Evolutionary conservation across 2,888 invertebrate species (phyloP), one percentile per base, ranked within the genome.

Genomic region (Lepetodrilus schrolli): DNA sequence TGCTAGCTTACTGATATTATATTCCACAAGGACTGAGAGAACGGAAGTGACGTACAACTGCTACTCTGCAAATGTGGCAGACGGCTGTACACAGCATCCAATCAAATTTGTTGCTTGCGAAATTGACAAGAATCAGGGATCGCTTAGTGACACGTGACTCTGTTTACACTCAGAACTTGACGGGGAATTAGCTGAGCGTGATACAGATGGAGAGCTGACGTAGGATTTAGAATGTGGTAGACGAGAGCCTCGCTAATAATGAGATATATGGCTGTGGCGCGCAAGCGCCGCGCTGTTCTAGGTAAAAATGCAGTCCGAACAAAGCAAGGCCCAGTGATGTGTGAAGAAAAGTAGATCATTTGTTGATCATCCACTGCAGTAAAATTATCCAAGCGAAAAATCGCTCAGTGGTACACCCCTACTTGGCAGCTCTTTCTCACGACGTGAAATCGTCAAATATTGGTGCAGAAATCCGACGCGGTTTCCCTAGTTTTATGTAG

Each of bases 81-180:
- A 58, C 58, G 58, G 26, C 30, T 26, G 30, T 58, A n/a, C 13
- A 30, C 4, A 58, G 13, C 30, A 34, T 58, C 58, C 58, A 58
- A 58, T 58, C 58, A 58, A 30, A 58, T 58, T 58, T 58, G 58
- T 30, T 58, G 58, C 58, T 26, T 58, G 58, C 34, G 58, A 58
- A 58, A 58, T 58, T 58, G 58, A 58, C 58, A 58, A 58, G 58
- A 58, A 34, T 58, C 58, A 58, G 30, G 58, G 58, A 58, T 58
- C 58, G 58, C 58, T 30, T 26, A 58, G 17, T 23, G 30, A 26
- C 58, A 58, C 58, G 58, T 58, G 58, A 58, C 58, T 21, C 13
- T 58, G 58, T 58, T 58, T 58, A 58, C 58, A 34, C 58, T 58
- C 26, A 13, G 58, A 10, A 34, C 21, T 58, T 58, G 58, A 58